Conservation (phyloP, 37 sponge, comb jelly and placozoan species). For the Halisarca cf. caerulea region DNA sequence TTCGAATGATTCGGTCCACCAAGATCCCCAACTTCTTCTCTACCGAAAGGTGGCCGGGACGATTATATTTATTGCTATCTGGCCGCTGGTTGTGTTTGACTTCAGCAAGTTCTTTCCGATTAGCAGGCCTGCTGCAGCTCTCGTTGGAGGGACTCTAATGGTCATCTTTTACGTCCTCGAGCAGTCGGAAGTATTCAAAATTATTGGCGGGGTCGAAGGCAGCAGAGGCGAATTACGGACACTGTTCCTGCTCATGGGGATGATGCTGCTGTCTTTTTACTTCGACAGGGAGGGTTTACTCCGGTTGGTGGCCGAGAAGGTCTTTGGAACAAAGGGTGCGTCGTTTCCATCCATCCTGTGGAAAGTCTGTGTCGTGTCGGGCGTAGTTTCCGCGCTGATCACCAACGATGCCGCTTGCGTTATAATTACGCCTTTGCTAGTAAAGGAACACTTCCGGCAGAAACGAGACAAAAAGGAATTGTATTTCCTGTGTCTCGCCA, state of each 20-base stretch:
- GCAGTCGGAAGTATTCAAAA: constrained; percentile 63
- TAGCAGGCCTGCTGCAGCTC: constrained; percentile 77
- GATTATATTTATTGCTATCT: constrained; percentile 70
- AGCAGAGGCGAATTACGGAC: constrained; percentile 66
- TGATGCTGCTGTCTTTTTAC: constrained; percentile 89
- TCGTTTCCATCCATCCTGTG: constrained; percentile 71
- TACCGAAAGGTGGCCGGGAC: constrained; percentile 72
- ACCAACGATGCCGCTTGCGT: constrained; percentile 85
- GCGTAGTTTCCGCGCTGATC: constrained; percentile 73
- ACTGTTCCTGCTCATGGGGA: constrained; percentile 80
- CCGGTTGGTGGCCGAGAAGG: constrained; percentile 45
- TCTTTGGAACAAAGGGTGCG: constrained; percentile 48
- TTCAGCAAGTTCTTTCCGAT: constrained; percentile 79
- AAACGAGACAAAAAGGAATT: constrained; percentile 56
- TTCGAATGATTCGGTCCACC: not conserved
- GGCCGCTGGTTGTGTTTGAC: constrained; percentile 88
- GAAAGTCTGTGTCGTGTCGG: constrained; percentile 76
- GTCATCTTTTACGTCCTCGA: constrained; percentile 59
- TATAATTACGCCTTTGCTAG: constrained; percentile 77
- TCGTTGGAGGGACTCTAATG: constrained; percentile 75
- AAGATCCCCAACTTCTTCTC: not conserved
- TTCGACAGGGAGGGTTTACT: constrained; percentile 82
- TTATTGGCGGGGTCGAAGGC: constrained; percentile 45
- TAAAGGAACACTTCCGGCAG: constrained; percentile 60
- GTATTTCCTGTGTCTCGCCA: constrained; percentile 70